Evolutionary conservation across 2,888 invertebrate genomes (phyloP), one percentile per base, ranked within the genome.

Genomic region (Amblyjoppa fuscipennis): DNA sequence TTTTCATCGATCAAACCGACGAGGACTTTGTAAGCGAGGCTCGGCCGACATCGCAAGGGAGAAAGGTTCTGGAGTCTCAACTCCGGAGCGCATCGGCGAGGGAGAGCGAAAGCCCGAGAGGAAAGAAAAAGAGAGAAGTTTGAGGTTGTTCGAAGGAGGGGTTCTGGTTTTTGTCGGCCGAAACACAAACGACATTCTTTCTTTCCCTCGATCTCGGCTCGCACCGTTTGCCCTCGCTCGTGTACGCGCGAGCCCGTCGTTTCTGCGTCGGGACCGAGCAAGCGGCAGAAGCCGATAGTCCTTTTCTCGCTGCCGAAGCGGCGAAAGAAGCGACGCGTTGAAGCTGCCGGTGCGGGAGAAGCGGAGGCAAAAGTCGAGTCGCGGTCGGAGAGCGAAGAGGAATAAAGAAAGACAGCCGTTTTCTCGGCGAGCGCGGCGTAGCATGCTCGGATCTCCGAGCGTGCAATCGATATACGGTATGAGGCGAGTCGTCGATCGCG

Each of bases 171-270:
- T 89, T 89, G 85, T 88, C 87, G 84, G 87, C 66, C 86, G 86
- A 88, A 89, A 89, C 86, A 88, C 88, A 89, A 89, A 89, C 89
- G 89, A 89, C 89, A 89, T 89, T 89, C 89, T 89, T 89, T 89
- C 89, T 88, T 89, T 89, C 88, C 87, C 87, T 88, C 84, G 83
- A 86, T 85, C 83, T 84, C 77, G 69, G 45, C 70, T 78, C 56
- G 76, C 78, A 84, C 76, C 81, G 86, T 61, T 76, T 76, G 83
- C 76, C 64, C 71, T 56, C 79, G 79, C 64, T 73, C 68, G 84
- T 49, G 76, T 73, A 68, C 73, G 64, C 75, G 69, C 76, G 31
- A 45, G 64, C 66, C 68, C 20, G 66, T 84, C 73, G 49, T 77
- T 71, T 64, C 81, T 76, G 56, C 56, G 38, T 16, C 38, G 53